Evolutionary conservation across 30 jellyfish, hydroid and myxozoan species (phyloP).

Genomic region (Aurelia aurita complex sp. Pacific): DNA sequence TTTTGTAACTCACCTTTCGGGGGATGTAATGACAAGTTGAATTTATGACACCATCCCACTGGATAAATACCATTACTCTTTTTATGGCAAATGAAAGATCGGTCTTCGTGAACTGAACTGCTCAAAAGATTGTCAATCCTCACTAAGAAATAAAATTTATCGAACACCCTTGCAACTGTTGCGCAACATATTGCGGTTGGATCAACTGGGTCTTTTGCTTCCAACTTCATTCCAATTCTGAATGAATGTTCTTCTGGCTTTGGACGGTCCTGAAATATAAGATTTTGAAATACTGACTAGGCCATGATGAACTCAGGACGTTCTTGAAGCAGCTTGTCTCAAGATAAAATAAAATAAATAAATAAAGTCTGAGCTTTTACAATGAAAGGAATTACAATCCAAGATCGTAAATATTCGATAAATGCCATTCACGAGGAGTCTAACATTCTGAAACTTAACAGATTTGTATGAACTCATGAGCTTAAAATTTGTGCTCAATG

Average conservation of each 20-base stretch:
- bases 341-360: no score
- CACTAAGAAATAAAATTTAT: conserved; percentile 74
- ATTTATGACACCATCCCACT: conserved; percentile 91
- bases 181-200: conserved; percentile 92
- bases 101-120: conserved; percentile 77
- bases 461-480: no score
- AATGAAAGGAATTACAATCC: no score
- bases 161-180: conserved; percentile 90
- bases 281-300: no score
- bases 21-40: conserved; percentile 72
- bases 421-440: no score
- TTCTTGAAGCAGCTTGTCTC: no score
- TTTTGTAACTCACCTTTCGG: conserved; percentile 77
- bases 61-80: conserved; percentile 85
- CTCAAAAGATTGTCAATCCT: conserved; percentile 89
- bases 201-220: conserved; percentile 92
- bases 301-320: no score
- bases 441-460: no score
- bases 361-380: no score
- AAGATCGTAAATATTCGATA: no score
- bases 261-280: conserved; percentile 38
- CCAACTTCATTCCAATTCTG: conserved; percentile 92
- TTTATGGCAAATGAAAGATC: conserved; percentile 86
- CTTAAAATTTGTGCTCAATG: no score
- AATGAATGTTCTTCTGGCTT: conserved; percentile 58